Evolutionary conservation across 2,888 invertebrate genomes (phyloP).

Genomic region (Tanytarsus gracilentus): DNA sequence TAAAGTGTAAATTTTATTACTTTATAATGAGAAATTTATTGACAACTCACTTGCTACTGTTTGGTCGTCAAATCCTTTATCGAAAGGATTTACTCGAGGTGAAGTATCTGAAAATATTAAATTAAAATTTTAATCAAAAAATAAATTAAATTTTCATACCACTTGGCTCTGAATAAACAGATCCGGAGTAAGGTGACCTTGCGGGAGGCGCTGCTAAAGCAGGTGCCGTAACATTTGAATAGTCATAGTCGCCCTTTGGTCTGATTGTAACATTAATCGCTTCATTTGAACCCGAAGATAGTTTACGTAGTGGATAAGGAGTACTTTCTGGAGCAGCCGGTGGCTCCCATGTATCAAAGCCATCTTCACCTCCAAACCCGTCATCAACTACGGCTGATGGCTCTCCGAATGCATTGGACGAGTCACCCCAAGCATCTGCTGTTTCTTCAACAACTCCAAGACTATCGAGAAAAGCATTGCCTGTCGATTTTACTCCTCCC

Average conservation of each 20-base stretch:
- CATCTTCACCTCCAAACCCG: slow-evolving; percentile 62
- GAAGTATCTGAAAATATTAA: slow-evolving; percentile 45
- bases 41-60: slow-evolving; percentile 36
- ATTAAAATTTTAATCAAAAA: not conserved
- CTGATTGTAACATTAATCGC: slow-evolving; percentile 70
- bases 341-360: slow-evolving; percentile 71
- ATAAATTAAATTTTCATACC: slow-evolving; percentile 20
- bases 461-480: slow-evolving; percentile 30
- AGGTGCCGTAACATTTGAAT: slow-evolving; percentile 51
- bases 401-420: slow-evolving; percentile 36
- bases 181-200: slow-evolving; percentile 35
- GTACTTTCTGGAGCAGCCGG: slow-evolving; percentile 67
- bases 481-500: slow-evolving; percentile 36
- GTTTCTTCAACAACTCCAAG: slow-evolving; percentile 40
- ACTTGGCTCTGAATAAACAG: slow-evolving; percentile 35
- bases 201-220: slow-evolving; percentile 60
- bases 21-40: not conserved
- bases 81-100: slow-evolving; percentile 70
- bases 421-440: slow-evolving; percentile 43
- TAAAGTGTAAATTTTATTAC: slow-evolving; percentile 34
- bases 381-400: slow-evolving; percentile 33
- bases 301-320: slow-evolving; percentile 49
- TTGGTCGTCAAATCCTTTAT: slow-evolving; percentile 47
- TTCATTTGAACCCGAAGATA: slow-evolving; percentile 69
- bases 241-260: slow-evolving; percentile 43